A percentile compares a stretch with the other conserved stretches of the same genome.
Conservation (phyloP, 2,888 invertebrate species). For the Chalcosyrphus nemorum region DNA sequence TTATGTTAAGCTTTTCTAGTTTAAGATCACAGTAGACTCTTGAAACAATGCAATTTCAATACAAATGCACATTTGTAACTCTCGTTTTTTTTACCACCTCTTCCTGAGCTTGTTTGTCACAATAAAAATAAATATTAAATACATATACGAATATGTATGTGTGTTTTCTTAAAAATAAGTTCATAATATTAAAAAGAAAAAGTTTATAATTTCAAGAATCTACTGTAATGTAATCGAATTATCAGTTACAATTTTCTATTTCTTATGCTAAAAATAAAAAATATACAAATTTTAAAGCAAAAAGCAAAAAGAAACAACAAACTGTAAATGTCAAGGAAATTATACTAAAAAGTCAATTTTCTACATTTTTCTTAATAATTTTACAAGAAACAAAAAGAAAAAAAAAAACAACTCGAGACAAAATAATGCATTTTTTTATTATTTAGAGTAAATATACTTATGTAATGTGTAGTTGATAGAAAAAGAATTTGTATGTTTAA, state of each 20-base stretch:
- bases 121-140: neutral
- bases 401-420: conserved; percentile 62
- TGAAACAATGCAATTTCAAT: neutral
- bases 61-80: neutral
- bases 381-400: conserved; percentile 12
- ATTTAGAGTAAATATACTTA: conserved; percentile 65
- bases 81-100: neutral
- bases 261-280: neutral
- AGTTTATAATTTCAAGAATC: conserved; percentile 23
- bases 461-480: conserved; percentile 39
- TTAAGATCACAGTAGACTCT: conserved; percentile 36
- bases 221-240: conserved; percentile 15
- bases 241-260: conserved; percentile 3
- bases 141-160: conserved; percentile 19
- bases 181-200: neutral
- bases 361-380: conserved; percentile 39
- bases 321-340: conserved; percentile 4
- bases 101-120: neutral
- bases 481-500: conserved; percentile 39
- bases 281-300: conserved; percentile 11
- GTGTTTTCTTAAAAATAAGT: neutral
- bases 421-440: conserved; percentile 71
- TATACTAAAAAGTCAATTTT: conserved; percentile 50
- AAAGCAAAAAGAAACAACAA: too few relatives aligned
- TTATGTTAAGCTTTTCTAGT: conserved; percentile 15